A percentile compares a stretch with the other conserved stretches of the same genome.
phyloP scores from a whole-genome alignment of 2,113 vertebrate genomes.

The Microtus pennsylvanicus region DNA sequence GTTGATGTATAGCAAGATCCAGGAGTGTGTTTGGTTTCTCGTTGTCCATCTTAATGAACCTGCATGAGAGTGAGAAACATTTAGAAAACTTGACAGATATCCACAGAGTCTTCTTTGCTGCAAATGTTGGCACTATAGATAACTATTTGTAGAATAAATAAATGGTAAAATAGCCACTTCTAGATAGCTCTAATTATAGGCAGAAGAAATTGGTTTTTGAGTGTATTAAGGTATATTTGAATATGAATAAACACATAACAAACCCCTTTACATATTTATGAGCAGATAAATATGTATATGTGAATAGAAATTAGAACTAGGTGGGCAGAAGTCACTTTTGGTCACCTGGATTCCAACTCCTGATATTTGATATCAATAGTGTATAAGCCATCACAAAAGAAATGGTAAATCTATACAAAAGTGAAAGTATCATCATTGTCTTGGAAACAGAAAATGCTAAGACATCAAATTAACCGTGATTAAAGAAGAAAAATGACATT shows the following conservation, averaged over 20 bases:
- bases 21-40: neutral
- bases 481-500: neutral
- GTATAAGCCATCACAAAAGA: neutral
- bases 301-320: neutral
- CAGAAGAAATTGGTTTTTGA: too few species aligned
- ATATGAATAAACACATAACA: too few species aligned
- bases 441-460: neutral
- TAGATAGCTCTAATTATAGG: too few species aligned
- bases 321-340: neutral
- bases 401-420: neutral
- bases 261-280: too few species aligned
- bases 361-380: neutral
- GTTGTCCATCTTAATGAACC: conserved; percentile 25
- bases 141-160: too few species aligned
- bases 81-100: too few species aligned
- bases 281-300: too few species aligned
- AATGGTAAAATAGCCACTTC: too few species aligned
- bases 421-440: neutral
- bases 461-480: neutral
- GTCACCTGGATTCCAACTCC: neutral
- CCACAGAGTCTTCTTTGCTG: too few species aligned
- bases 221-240: too few species aligned
- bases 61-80: neutral
- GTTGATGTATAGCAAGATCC: neutral
- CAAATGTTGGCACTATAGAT: too few species aligned